Base-by-base conservation (phyloP, 2,888 invertebrate genomes). In the Lottia scabra region DNA sequence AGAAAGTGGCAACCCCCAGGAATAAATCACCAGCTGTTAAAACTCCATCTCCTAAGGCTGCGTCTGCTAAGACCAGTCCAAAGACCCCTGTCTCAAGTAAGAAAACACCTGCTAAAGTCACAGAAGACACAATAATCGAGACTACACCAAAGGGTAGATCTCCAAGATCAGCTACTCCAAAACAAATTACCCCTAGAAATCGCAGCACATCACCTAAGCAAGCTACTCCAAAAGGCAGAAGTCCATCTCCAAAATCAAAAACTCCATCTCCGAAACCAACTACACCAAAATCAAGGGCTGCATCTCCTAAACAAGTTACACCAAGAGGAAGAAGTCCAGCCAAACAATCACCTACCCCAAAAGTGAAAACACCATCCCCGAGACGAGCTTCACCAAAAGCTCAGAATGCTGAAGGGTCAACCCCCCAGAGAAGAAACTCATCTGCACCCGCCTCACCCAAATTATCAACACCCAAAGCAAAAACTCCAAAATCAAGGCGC, bases 161-260 rank as follows among this genome's bases (percentile, higher is more conserved):
- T 12, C 68, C 70, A 26, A 62, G 48, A 26, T 43, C 63, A 62
- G 66, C 8, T 13, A 63, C 62, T 15, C 26, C 56, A 23, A 69
- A 48, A 12, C 67, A 68, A 45, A 48, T 45, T 8, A 56, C 26
- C 0, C 46, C 23, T 48, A 68, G 74, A 23, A 70, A 75, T 12
- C 73, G 72, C 68, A 71, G 73, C 45, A 68, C 70, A 63, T 38
- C 66, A 68, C 63, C 78, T 27, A 65, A 69, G 27, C n/a, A 45
- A 48, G 68, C 48, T 30, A 68, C 75, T 26, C 68, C 76, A 38
- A 67, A 56, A 64, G 10, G 38, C 5, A 38, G 38, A 38, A 38
- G 38, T 38, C 68, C 72, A 43, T 70, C 68, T 43, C 72, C 74
- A 10, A 75, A 76, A 65, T 48, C 62, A 19, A 44, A 69, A 30